Evolutionary conservation across 37 sponge, comb jelly and placozoan genomes (phyloP), one percentile per base, ranked within the genome.

Genomic region (Amphimedon queenslandica): DNA sequence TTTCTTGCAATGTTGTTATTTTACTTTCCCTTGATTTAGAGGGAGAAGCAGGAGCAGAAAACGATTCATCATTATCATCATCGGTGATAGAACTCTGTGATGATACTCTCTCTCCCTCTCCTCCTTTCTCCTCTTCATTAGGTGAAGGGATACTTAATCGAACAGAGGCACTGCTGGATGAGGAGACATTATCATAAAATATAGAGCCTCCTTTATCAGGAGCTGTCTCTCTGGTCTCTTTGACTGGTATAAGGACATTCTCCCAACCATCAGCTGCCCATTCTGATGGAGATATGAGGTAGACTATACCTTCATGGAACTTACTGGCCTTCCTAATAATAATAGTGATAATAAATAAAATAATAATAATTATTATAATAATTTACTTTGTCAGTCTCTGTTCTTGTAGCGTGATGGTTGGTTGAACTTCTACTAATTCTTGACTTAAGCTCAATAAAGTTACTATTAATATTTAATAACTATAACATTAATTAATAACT

Each of bases 381-480:
- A 40, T 67, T 63, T 27, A 82, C 83, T 57, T 72, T 83, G 69
- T 56, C 4, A 81, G 72, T 41, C 63, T 80, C 32, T 81, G 82
- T 25, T 80, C 77, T n/a, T 74, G 76, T 27, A 77, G 23, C 32
- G 64, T 24, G 66, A 80, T 80, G 42, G 34, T 55, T 42, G 87
- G 70, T 24, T 79, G 75, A 25, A 76, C 13, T 57, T 18, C 30
- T 4, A 51, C 31, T 4, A 85, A 72, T 5, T 57, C 61, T 0
- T 65, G 67, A 43, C 76, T 76, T 64, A 87, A 80, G 38, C 87
- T 80, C 42, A 70, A 57, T 20, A 86, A 37, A 34, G 64, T 76
- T 56, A 41, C 87, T 80, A 40, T 63, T 56, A 13, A 56, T 34
- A 20, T 33, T 40, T 24, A 27, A 5, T 3, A 42, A 18, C 3